Evolutionary conservation across 1,140 invertebrate species (phyloP).

Genomic region (Calosoma granatense): DNA sequence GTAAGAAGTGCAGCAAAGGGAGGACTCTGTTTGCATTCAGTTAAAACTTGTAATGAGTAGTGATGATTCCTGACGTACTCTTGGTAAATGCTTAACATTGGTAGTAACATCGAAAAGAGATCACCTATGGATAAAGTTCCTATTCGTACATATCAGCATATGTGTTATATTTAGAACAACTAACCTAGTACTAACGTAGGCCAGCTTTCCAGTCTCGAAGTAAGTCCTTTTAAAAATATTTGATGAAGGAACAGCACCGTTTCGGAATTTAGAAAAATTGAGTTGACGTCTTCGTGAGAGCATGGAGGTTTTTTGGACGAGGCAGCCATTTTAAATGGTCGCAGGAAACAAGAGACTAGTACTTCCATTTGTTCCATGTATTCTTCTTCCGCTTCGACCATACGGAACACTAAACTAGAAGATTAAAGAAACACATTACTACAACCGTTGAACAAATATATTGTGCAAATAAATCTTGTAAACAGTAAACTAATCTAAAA

Average conservation of each 20-base stretch:
- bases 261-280: slow-evolving; percentile 91
- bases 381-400: slow-evolving; percentile 86
- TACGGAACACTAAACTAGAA: slow-evolving; percentile 74
- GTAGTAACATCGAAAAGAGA: slow-evolving; percentile 86
- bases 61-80: slow-evolving; percentile 92
- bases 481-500: no score
- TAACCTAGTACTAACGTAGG: slow-evolving; percentile 82
- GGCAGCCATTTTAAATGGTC: slow-evolving; percentile 90
- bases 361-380: slow-evolving; percentile 88
- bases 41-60: slow-evolving; percentile 87
- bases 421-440: background rate
- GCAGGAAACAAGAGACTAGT: slow-evolving; percentile 81
- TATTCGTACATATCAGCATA: background rate
- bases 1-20: slow-evolving; percentile 73
- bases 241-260: slow-evolving; percentile 90
- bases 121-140: slow-evolving; percentile 54
- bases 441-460: background rate
- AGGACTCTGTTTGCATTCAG: slow-evolving; percentile 82
- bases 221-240: slow-evolving; percentile 90
- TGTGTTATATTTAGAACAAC: background rate
- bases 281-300: slow-evolving; percentile 90
- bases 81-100: slow-evolving; percentile 90
- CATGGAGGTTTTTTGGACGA: slow-evolving; percentile 89
- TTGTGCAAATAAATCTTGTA: no score
- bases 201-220: slow-evolving; percentile 86